Base-by-base conservation (phyloP, 2,888 invertebrate species). In the Zaprionus obscuricornis region DNA sequence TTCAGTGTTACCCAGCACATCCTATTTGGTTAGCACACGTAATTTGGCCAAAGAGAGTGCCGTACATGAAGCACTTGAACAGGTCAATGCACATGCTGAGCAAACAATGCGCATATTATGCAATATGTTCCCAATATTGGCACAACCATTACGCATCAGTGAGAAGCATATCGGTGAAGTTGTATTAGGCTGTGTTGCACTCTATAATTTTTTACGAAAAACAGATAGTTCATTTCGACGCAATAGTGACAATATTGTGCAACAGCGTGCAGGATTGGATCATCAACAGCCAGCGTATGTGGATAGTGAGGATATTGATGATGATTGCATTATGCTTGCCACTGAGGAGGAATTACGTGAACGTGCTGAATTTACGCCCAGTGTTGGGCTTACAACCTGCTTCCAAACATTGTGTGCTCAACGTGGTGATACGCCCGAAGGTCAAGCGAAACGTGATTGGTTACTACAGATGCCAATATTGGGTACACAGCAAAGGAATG, bases 191-290 rank as follows among this genome's bases (percentile, higher is more conserved):
- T 88, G 88, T 66, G 86, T 89, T 54, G 88, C 89, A n/a, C 63
- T 89, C 4, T 89, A 89, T 45, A 89, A 89, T 71, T 89, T 88
- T 62, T 75, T 89, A 75, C 88, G 89, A 8, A 89, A 88, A 64
- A 88, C 87, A 11, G 87, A 89, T 51, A 74, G 74, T 29, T 77
- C 86, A 6, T 88, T 88, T 57, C 86, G 83, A 16, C 83, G 88
- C 46, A 85, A 82, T 55, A 87, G 88, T 14, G 87, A 88, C 47
- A 75, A 68, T 59, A 84, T 82, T 42, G 75, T 75, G 20, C 75
- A 75, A 31, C 82, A 82, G 11, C 65, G 67, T 1, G 57, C 49
- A 8, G 54, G 66, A 26, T 14, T 60, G 11, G 84, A 84, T 22
- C 74, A 70, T 4, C 82, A 66, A 11, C 76, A 82, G 17, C 46